Evolutionary conservation across 2,113 vertebrate species (phyloP).

Genomic region (Ia io): DNA sequence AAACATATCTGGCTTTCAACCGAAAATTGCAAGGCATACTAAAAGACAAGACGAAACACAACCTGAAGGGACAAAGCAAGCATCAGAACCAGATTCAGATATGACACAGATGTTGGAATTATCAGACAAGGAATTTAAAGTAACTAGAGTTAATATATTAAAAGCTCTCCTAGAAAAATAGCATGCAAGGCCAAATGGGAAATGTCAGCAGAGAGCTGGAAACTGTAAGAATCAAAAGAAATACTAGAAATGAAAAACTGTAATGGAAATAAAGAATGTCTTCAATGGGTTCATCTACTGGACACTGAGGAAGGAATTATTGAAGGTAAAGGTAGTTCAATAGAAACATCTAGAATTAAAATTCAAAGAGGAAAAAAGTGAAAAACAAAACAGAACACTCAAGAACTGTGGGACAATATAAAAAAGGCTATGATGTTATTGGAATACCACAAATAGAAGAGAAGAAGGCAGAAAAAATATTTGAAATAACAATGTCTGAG

Average conservation of each 20-base stretch:
- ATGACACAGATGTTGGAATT: background rate
- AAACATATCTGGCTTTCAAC: background rate
- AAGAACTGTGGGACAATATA: background rate
- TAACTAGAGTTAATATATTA: background rate
- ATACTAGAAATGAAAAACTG: background rate
- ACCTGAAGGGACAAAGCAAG: background rate
- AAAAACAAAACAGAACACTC: background rate
- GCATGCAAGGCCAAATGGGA: background rate
- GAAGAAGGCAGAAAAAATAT: background rate
- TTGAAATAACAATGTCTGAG: background rate
- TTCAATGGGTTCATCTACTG: background rate
- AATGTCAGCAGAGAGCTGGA: background rate
- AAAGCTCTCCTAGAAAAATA: background rate
- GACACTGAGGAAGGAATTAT: background rate
- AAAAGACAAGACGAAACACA: background rate
- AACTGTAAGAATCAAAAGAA: conserved; percentile 17
- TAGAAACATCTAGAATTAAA: background rate
- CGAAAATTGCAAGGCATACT: background rate
- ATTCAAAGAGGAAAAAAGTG: background rate
- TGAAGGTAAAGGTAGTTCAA: background rate
- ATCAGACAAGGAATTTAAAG: conserved; percentile 22
- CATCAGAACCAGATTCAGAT: background rate
- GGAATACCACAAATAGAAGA: background rate
- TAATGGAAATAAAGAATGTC: background rate
- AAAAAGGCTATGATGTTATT: background rate